These are phyloP conservation scores for Gastrophryne carolinensis DNA, from an alignment of 2,797 vertebrate genomes.

Conservation along the genomic window DNA sequence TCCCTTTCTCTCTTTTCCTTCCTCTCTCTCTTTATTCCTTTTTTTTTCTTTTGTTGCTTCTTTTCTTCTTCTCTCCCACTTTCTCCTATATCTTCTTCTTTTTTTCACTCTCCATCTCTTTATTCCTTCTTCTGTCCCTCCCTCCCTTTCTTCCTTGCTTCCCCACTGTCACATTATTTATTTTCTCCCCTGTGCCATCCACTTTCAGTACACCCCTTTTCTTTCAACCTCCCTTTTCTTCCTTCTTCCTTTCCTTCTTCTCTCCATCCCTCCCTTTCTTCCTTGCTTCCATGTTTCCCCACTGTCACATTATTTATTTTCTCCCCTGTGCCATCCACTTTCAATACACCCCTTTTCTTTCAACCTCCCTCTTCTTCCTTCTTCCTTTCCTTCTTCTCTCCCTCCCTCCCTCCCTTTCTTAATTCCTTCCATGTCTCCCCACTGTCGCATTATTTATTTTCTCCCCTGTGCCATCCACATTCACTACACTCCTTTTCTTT, in stretches of 20 bases:
- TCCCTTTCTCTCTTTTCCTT: background rate
- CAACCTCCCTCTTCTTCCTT: background rate
- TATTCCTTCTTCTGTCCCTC: slow-evolving; percentile 45
- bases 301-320: no score
- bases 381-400: background rate
- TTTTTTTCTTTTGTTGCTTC: slow-evolving; percentile 46
- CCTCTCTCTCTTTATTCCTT: slow-evolving; percentile 58
- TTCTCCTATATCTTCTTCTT: no score
- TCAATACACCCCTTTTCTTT: slow-evolving; percentile 46
- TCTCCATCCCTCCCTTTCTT: slow-evolving; percentile 30
- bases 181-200: background rate
- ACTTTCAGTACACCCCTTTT: slow-evolving; percentile 33
- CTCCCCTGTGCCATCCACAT: background rate
- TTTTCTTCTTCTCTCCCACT: background rate
- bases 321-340: slow-evolving; percentile 30
- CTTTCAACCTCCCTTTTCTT: slow-evolving; percentile 56
- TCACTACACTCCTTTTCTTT: background rate
- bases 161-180: background rate
- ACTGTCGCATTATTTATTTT: rapidly evolving
- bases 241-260: slow-evolving; percentile 55
- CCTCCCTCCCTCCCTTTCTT: background rate
- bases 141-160: slow-evolving; percentile 52
- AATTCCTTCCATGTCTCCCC: background rate
- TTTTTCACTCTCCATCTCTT: background rate
- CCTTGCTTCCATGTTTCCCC: background rate